Percentiles rank a stretch among this genome's conserved stretches.
phyloP scores from a whole-genome alignment of 2,113 vertebrate species.

The Callionymus lyra region DNA sequence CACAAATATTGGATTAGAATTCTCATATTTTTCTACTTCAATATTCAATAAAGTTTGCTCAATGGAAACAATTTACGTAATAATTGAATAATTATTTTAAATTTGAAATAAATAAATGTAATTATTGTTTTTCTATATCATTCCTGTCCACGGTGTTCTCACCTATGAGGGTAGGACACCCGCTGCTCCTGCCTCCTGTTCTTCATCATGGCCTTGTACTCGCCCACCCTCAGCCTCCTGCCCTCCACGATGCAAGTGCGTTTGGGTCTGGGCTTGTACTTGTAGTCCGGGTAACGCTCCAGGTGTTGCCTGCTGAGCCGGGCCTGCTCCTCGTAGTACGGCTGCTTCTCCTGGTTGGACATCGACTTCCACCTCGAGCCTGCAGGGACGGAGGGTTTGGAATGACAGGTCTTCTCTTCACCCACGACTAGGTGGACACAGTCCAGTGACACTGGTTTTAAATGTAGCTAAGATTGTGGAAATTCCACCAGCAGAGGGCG shows the following conservation, averaged over 20 bases:
- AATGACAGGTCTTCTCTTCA: too few species aligned
- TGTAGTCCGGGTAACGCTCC: slow-evolving; percentile 96
- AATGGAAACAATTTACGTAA: too few species aligned
- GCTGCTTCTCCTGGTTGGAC: slow-evolving; percentile 98
- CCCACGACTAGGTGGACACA: too few species aligned
- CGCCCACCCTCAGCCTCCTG: slow-evolving; percentile 86
- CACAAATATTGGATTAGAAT: too few species aligned
- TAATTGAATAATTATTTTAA: too few species aligned
- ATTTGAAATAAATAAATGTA: too few species aligned
- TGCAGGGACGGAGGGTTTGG: slow-evolving; percentile 35
- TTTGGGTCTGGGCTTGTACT: slow-evolving; percentile 94
- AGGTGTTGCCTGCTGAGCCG: slow-evolving; percentile 92
- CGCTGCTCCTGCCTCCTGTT: slow-evolving; percentile 87
- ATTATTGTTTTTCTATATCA: too few species aligned
- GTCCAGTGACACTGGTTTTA: too few species aligned
- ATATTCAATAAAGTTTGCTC: too few species aligned
- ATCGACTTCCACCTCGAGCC: slow-evolving; percentile 95
- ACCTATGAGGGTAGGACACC: slow-evolving; percentile 77
- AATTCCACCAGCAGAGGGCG: too few species aligned
- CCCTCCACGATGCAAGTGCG: slow-evolving; percentile 97
- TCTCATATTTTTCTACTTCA: too few species aligned
- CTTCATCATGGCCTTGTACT: slow-evolving; percentile 98
- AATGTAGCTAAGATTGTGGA: too few species aligned
- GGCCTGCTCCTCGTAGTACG: slow-evolving; percentile 95
- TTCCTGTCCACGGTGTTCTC: slow-evolving; percentile 14